These are phyloP conservation scores for Lithophane leautieri DNA, from an alignment of 2,888 invertebrate species.

Conservation along the genomic window DNA sequence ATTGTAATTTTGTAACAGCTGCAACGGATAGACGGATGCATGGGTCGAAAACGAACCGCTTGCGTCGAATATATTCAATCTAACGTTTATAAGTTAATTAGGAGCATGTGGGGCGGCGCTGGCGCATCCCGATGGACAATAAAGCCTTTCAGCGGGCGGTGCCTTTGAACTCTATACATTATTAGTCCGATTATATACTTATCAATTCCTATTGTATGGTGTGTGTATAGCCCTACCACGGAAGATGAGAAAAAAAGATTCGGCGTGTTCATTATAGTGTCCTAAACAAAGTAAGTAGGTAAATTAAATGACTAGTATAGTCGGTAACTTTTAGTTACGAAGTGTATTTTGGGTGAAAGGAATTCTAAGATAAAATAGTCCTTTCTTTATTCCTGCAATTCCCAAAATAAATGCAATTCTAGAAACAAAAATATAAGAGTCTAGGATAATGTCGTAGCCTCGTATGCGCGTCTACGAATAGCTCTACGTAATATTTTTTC, in stretches of 20 bases:
- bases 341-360: not conserved
- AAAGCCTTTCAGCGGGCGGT: constrained; percentile 82
- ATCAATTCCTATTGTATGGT: constrained; percentile 69
- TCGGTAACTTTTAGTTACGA: not conserved
- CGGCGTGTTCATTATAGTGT: not conserved
- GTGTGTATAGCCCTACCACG: constrained; percentile 36
- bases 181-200: constrained; percentile 75
- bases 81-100: constrained; percentile 84
- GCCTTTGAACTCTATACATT: constrained; percentile 79
- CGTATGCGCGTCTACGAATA: constrained; percentile 37
- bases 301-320: not conserved
- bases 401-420: not conserved
- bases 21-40: constrained; percentile 30
- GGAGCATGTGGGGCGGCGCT: constrained; percentile 79
- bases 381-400: not conserved
- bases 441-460: not conserved
- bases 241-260: constrained; percentile 13
- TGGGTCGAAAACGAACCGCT: constrained; percentile 37
- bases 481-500: constrained; percentile 36
- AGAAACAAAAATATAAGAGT: not conserved
- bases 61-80: constrained; percentile 64
- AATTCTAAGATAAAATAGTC: not conserved
- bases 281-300: not conserved
- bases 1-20: constrained; percentile 29
- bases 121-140: constrained; percentile 80